phyloP scores from a whole-genome alignment of 2,888 invertebrate genomes.

The Polietes domitor region DNA sequence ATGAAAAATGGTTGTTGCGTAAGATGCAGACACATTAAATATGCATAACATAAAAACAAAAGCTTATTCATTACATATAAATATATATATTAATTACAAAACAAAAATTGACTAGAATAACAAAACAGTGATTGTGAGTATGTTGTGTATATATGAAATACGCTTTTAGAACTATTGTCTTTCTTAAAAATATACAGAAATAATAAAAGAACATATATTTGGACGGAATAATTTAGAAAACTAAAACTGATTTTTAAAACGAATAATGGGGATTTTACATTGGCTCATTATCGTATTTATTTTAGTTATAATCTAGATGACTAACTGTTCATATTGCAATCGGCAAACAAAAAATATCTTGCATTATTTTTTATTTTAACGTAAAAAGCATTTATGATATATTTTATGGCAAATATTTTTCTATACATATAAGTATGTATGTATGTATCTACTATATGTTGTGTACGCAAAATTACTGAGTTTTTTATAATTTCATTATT shows the following conservation, averaged over 20 bases:
- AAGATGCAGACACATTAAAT: constrained; percentile 17
- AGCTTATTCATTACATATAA: constrained; percentile 42
- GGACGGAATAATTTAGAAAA: constrained; percentile 61
- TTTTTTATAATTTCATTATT: no score
- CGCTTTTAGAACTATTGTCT: constrained; percentile 44
- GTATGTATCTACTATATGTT: background rate
- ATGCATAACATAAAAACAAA: constrained; percentile 43
- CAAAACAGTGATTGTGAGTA: constrained; percentile 50
- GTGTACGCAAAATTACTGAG: no score
- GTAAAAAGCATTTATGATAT: background rate
- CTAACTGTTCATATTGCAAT: background rate
- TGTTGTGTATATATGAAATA: constrained; percentile 22
- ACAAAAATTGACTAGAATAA: constrained; percentile 62
- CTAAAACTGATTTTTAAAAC: constrained; percentile 39
- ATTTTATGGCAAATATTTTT: background rate
- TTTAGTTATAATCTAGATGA: no score
- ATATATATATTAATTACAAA: constrained; percentile 37
- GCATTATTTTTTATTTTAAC: background rate
- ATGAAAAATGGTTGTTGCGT: constrained; percentile 5
- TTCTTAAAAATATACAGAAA: constrained; percentile 31
- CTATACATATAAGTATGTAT: background rate
- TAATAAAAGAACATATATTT: constrained; percentile 50
- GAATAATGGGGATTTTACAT: constrained; percentile 11
- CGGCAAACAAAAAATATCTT: background rate
- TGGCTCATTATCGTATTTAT: background rate